Evolutionary conservation across 92 coral and sea anemone genomes (phyloP).

Genomic region (Isaurus tuberculatus): DNA sequence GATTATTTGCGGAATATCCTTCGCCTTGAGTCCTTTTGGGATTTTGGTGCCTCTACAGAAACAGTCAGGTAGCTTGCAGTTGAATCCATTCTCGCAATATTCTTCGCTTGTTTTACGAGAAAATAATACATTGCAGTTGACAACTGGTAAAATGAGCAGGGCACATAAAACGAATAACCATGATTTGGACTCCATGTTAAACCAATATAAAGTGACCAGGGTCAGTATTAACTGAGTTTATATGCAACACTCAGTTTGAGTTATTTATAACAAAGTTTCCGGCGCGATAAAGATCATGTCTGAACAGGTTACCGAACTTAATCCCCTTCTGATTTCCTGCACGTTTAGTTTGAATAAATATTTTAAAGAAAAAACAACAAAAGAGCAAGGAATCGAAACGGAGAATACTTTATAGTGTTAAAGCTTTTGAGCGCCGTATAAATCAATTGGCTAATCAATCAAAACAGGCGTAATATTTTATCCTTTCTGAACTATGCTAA

Average conservation of each 20-base stretch:
- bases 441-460: no score
- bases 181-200: slow-evolving; percentile 7
- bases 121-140: neutral
- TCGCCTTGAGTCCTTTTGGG: slow-evolving; percentile 72
- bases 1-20: slow-evolving; percentile 88
- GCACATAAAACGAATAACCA: neutral
- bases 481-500: no score
- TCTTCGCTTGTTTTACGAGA: neutral
- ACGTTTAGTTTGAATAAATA: no score
- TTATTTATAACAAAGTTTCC: neutral
- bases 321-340: no score
- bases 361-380: no score
- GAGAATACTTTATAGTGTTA: no score
- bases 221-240: neutral
- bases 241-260: neutral
- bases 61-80: slow-evolving; percentile 94
- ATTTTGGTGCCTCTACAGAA: slow-evolving; percentile 88
- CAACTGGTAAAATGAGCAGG: neutral
- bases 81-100: neutral
- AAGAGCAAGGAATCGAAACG: no score
- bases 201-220: neutral
- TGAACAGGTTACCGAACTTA: no score
- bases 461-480: no score
- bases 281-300: no score
- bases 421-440: no score